Base-by-base conservation (phyloP, 2,888 invertebrate species). In the Acleris laterana region DNA sequence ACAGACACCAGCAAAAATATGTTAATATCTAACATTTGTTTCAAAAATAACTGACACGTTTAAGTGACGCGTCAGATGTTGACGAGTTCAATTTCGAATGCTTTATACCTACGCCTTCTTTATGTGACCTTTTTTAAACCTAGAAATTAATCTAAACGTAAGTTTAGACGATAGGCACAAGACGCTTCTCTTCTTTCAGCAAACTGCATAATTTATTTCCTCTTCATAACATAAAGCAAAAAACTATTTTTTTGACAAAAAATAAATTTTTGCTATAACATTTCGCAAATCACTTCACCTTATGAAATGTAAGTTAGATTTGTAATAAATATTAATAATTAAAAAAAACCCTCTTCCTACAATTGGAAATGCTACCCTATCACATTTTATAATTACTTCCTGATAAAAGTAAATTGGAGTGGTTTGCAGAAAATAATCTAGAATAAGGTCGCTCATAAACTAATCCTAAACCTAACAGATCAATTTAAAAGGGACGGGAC, bases 131-230 rank as follows among this genome's bases (percentile, higher is more conserved):
- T 44, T 44, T 4, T 16, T 44, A 44, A 25, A 25, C n/a, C 32
- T 11, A 16, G n/a, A 44, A 44, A n/a, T 44, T 44, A 44, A 51
- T 16, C 9, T 16, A 17, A 52, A 52, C 11, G 11, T 52, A 52
- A n/a, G 28, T 49, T 49, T 55, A 20, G 38, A 50, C 16, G 22
- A 19, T 48, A 32, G 19, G 28, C 20, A 22, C 20, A 22, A 38
- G 7, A 38, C n/a, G 20, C 55, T 55, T 53, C 25, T 46, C 46
- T 57, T 57, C 56, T 46, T 53, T 49, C 22, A 61, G 46, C 61
- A 4, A 52, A 32, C 53, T 53, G 61, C 61, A 32, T 13, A 32
- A 32, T 46, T 32, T 28, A 46, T 20, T 17, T 58, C 48, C 17
- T 48, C 20, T 56, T 17, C 32, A 53, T 2, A 38, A 55, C 32